phyloP scores from a whole-genome alignment of 2,113 vertebrate species.

The Acrocephalus arundinaceus region DNA sequence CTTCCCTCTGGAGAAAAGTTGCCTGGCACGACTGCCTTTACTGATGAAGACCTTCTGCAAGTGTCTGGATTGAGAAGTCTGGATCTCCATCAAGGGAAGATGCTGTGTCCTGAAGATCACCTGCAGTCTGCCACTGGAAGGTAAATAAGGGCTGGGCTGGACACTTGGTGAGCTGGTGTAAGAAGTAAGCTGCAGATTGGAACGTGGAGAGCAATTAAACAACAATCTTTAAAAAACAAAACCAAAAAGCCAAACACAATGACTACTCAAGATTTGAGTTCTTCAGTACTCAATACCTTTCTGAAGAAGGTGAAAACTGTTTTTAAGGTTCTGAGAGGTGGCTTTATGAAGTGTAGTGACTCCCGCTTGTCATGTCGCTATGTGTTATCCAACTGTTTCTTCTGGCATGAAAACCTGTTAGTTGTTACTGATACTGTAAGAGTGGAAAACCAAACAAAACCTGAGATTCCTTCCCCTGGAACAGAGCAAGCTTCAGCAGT shows the following conservation, averaged over 20 bases:
- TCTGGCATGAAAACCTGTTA: conserved; percentile 23
- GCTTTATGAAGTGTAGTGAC: background rate
- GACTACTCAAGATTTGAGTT: background rate
- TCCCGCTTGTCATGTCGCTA: background rate
- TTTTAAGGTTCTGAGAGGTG: background rate
- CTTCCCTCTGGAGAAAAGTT: background rate
- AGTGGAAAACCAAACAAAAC: background rate
- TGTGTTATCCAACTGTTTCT: conserved; percentile 25
- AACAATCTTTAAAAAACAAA: background rate
- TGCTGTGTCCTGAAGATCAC: background rate
- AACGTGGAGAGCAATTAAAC: background rate
- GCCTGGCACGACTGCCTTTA: background rate
- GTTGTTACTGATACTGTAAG: background rate
- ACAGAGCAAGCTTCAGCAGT: background rate
- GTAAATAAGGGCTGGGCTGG: background rate
- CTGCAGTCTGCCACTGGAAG: background rate
- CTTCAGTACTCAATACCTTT: background rate
- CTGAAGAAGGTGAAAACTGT: background rate
- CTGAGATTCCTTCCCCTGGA: background rate
- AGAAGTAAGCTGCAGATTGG: background rate
- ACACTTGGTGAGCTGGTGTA: background rate
- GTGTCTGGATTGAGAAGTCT: background rate
- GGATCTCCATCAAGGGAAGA: background rate
- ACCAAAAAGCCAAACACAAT: accelerated
- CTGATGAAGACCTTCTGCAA: background rate